Evolutionary conservation across 2,113 vertebrate genomes (phyloP), one percentile per base, ranked within the genome.

Genomic region (Glaucidium brasilianum): DNA sequence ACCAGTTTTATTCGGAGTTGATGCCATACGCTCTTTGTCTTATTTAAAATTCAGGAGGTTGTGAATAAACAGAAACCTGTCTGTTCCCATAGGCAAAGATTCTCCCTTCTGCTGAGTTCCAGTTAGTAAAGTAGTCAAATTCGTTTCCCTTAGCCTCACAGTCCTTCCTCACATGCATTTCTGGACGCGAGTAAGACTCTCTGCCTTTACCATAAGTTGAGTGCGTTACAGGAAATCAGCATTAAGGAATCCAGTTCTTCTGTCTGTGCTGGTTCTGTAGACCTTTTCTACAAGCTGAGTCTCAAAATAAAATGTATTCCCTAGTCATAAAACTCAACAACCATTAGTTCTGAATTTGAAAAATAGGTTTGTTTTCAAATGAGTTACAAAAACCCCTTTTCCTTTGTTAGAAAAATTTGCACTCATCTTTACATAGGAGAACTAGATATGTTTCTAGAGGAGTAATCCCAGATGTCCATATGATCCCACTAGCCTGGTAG

Each of bases 1-100:
- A 82, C 39, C 37, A 64, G 64, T 68, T 93, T 86, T 95, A 81
- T 92, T 94, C 81, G 91, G 66, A 95, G 86, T 90, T 91, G 73
- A 76, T 86, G 34, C 80, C 76, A 56, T 94, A 94, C 13, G 7
- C 35, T 92, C 52, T 90, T 86, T 73, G 32, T 92, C 73, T 93
- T 72, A 53, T 92, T 87, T 87, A 27, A 92, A 87, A 72, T 34
- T 92, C 67, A 83, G 55, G 58, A 74, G 56, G 34, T 85, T 81
- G 55, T 68, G 30, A 85, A 88, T 74, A 94, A 88, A 29, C 29
- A 80, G 72, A 93, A 92, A 52, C 30, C 30, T 84, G 30, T 41
- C 23, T 66, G 35, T 79, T 87, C 53, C 47, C 67, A 43, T 5
- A 72, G 50, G 72, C 82, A 91, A 62, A 93, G 67, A 84, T 77